Evolutionary conservation across 2,113 vertebrate genomes (phyloP), one percentile per base, ranked within the genome.

Genomic region (Chamaea fasciata): DNA sequence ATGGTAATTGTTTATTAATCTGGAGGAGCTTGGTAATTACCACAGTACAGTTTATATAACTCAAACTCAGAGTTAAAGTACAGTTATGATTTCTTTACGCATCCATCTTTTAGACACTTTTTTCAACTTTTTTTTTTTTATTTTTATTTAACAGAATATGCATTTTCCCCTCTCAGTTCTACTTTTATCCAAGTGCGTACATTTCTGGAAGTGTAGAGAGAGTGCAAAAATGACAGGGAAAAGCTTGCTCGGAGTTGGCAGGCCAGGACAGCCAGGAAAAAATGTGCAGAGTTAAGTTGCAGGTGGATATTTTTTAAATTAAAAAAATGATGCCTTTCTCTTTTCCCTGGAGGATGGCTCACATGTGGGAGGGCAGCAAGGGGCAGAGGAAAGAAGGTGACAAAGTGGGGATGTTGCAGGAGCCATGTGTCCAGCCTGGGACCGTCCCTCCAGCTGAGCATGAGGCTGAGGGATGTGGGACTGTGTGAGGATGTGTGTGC

Each of bases 1-100:
- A 84, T 92, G 87, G 87, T 92, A 91, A 97, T 83, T 96, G 95
- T 96, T 91, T 96, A 97, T 97, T 97, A 96, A 97, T 97, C 96
- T 93, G 81, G 83, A 88, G 86, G 83, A 88, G 84, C 93, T 75
- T 81, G 62, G 93, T 97, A 96, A 96, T 97, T 94, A 85, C 88
- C 79, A 68, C 91, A 47, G 86, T 50, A 77, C 75, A 28, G 85
- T 92, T 95, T 96, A 89, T 95, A 62, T 94, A 96, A 94, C 80
- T 90, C 83, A 49, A 82, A 47, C n/a, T 56, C n/a, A 2, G 65
- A 94, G 73, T 64, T 92, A 64, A 94, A 96, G 85, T 74, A 59
- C 0, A 11, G 85, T 39, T 47, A 70, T 75, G 83, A 90, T 93
- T 95, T 92, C 90, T 75, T 92, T 93, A 71, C 26, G 15, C 68